Percentiles rank a stretch among this genome's conserved stretches.
phyloP scores from a whole-genome alignment of 2,888 invertebrate genomes.

The Tanypteryx hageni region DNA sequence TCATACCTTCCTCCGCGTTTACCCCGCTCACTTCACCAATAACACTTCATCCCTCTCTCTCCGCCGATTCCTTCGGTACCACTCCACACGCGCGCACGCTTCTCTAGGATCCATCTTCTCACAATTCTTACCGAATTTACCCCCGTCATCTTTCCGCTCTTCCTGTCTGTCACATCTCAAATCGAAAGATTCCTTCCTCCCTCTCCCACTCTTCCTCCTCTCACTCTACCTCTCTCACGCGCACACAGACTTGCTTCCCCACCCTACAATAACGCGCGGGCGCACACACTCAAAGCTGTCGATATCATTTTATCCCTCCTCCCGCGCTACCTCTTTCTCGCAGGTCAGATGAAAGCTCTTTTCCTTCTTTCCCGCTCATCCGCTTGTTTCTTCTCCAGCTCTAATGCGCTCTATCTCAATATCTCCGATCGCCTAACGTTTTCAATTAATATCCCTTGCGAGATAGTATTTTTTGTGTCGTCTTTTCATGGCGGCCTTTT shows the following conservation, averaged over 20 bases:
- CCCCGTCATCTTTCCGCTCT: neutral
- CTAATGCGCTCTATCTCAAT: neutral
- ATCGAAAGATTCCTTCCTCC: neutral
- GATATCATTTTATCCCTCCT: neutral
- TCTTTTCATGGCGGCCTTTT: neutral
- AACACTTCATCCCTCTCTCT: neutral
- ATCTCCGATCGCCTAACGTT: neutral
- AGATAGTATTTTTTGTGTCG: neutral
- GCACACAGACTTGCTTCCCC: neutral
- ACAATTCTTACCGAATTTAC: neutral
- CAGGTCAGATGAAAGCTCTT: neutral
- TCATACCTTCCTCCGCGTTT: neutral
- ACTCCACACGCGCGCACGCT: neutral
- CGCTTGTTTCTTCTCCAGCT: neutral
- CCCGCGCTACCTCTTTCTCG: too few species aligned
- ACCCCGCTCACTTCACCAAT: neutral
- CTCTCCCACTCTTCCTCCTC: neutral
- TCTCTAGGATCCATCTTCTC: neutral
- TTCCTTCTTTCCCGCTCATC: neutral
- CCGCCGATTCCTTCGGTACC: neutral
- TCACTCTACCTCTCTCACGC: too few species aligned
- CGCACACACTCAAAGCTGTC: neutral
- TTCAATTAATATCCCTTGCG: slow-evolving; percentile 4
- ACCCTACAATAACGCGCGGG: too few species aligned
- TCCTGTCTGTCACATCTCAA: neutral